Conservation (phyloP, 2,113 vertebrate genomes). For the Heteronetta atricapilla region DNA sequence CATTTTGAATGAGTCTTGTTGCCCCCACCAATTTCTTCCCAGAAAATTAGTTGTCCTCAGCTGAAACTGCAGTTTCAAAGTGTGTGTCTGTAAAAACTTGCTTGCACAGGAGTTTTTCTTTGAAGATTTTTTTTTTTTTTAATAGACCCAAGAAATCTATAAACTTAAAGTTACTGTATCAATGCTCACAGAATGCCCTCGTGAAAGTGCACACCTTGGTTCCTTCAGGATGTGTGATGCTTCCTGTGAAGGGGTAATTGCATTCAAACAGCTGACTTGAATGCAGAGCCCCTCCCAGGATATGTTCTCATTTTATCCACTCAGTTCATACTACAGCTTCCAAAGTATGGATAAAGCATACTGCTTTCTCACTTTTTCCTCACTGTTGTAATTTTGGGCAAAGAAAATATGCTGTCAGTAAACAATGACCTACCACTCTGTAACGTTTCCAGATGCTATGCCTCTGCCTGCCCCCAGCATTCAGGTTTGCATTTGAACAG, state of each 20-base stretch:
- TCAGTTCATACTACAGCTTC: neutral
- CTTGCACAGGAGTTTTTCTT: neutral
- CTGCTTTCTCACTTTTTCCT: neutral
- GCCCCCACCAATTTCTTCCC: neutral
- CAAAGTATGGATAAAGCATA: neutral
- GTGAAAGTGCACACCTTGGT: neutral
- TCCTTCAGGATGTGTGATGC: neutral
- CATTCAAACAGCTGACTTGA: neutral
- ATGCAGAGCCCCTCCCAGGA: neutral
- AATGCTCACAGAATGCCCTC: neutral
- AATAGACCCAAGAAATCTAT: neutral
- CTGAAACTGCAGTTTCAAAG: neutral
- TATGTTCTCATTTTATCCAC: neutral
- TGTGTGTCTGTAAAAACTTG: neutral
- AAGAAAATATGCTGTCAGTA: neutral
- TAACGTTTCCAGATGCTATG: neutral
- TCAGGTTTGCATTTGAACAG: neutral
- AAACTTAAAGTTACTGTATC: neutral
- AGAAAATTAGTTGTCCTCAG: neutral
- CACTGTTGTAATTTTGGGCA: neutral
- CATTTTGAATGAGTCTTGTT: neutral
- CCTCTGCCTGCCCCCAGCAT: fast-evolving
- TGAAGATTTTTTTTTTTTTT: neutral
- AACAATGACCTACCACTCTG: neutral
- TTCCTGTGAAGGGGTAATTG: neutral